Evolutionary conservation across 2,888 invertebrate species (phyloP).

Genomic region (Scrobipalpa atriplicella): DNA sequence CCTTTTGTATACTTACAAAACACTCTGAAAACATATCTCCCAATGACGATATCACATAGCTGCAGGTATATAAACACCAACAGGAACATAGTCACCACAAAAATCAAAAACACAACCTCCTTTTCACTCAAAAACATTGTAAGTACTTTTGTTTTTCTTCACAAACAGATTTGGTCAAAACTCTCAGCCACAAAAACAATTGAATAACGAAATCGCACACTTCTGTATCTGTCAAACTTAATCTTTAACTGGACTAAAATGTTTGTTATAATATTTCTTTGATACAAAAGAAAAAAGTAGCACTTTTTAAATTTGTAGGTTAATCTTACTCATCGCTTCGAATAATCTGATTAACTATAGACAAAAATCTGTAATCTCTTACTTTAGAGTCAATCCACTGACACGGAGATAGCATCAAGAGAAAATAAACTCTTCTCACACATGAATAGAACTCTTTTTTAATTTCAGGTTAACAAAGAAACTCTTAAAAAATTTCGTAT

Average conservation of each 20-base stretch:
- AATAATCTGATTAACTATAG: neutral
- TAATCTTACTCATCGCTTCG: neutral
- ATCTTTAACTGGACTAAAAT: neutral
- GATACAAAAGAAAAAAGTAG: neutral
- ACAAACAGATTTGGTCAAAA: neutral
- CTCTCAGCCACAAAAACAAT: slow-evolving; percentile 8
- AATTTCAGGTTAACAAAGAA: neutral
- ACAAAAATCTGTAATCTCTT: neutral
- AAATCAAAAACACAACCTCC: slow-evolving; percentile 59
- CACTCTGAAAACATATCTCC: slow-evolving; percentile 57
- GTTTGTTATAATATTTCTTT: neutral
- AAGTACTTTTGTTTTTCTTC: neutral
- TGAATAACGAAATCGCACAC: neutral
- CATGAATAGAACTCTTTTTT: neutral
- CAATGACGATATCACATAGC: slow-evolving; percentile 64
- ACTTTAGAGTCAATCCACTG: neutral
- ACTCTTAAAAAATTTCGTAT: neutral
- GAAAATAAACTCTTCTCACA: neutral
- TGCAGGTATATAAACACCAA: slow-evolving; percentile 63
- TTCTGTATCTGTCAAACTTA: neutral
- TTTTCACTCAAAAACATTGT: slow-evolving; percentile 61
- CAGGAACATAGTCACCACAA: slow-evolving; percentile 50
- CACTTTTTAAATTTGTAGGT: neutral
- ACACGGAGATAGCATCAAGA: neutral
- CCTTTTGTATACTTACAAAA: slow-evolving; percentile 73